Base-by-base conservation (phyloP, 2,888 invertebrate species). In the Parascotia fuliginaria region DNA sequence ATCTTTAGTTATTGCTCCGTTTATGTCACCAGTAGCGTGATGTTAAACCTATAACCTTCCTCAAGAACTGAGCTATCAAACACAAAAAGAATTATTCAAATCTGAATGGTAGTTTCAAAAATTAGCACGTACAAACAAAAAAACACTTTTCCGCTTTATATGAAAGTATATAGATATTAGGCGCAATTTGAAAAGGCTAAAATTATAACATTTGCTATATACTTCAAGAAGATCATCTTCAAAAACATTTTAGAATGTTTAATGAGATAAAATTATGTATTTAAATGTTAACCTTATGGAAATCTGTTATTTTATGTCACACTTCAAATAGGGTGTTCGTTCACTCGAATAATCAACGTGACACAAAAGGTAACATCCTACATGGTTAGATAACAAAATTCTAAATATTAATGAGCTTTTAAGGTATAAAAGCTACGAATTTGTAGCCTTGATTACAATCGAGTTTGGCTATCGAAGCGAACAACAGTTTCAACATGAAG, bases 331-430 rank as follows among this genome's bases (percentile, higher is more conserved):
- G 9, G 16, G 14, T 33, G 33, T 33, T 33, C 33, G 16, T 2
- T 38, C 38, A 14, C 13, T 9, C 6, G 14, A 38, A 12, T 38
- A 65, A 60, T 60, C 34, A 33, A 49, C 16, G 12, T 49, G 60
- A 54, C 65, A 60, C 15, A 16, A 22, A 38, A 40, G 42, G 28
- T 44, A 31, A 33, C 16, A 16, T 33, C 32, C n/a, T n/a, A 33
- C 9, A 9, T 16, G 24, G 3, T n/a, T 15, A 15, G 16, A 1
- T 16, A 9, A 16, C 7, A 33, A 1, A 14, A 16, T 33, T 5
- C 24, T 33, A n/a, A 11, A n/a, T 33, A 16, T 14, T 15, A 33
- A 33, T 16, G 16, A 33, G 5, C 33, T 16, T 3, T 33, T 16
- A 7, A 1, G 16, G 15, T 33, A 33, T 16, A 33, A 9, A 33